These are phyloP conservation scores for Coenonympha arcania DNA, from an alignment of 2,888 invertebrate species.

Conservation along the genomic window DNA sequence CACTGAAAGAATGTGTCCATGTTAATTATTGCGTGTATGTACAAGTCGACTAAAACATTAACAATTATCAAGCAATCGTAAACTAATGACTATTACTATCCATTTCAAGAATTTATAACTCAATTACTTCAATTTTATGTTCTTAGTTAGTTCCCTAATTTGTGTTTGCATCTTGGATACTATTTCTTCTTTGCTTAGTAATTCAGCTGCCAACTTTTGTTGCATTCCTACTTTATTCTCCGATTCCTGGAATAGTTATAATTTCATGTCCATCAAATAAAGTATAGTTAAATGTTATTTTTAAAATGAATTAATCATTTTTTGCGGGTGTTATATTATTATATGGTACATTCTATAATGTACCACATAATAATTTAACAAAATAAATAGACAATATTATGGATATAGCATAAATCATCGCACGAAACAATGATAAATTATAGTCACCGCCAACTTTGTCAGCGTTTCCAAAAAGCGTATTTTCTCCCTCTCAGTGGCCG, in stretches of 20 bases:
- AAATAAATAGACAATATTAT: too few relatives aligned
- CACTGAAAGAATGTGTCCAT: too few relatives aligned
- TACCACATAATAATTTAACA: too few relatives aligned
- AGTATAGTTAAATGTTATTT: neutral
- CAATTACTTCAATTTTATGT: slow-evolving; percentile 60
- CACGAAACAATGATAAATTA: too few relatives aligned
- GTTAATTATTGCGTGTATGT: too few relatives aligned
- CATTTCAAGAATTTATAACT: slow-evolving; percentile 1
- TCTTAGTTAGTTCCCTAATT: slow-evolving; percentile 60
- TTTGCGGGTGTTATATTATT: too few relatives aligned
- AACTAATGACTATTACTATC: too few relatives aligned
- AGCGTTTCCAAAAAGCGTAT: slow-evolving; percentile 61
- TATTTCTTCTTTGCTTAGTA: slow-evolving; percentile 64
- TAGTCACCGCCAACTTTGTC: slow-evolving; percentile 58
- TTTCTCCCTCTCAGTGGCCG: slow-evolving; percentile 58
- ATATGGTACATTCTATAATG: too few relatives aligned
- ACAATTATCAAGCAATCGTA: too few relatives aligned
- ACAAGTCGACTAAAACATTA: too few relatives aligned
- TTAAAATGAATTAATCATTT: too few relatives aligned
- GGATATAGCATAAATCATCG: too few relatives aligned
- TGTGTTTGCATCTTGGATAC: slow-evolving; percentile 62
- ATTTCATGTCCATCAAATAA: neutral
- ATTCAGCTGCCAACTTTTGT: slow-evolving; percentile 66
- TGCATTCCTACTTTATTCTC: slow-evolving; percentile 64
- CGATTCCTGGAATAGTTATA: slow-evolving; percentile 51